Evolutionary conservation across 2,797 vertebrate species (phyloP), one percentile per base, ranked within the genome.

Genomic region (Avahi laniger): DNA sequence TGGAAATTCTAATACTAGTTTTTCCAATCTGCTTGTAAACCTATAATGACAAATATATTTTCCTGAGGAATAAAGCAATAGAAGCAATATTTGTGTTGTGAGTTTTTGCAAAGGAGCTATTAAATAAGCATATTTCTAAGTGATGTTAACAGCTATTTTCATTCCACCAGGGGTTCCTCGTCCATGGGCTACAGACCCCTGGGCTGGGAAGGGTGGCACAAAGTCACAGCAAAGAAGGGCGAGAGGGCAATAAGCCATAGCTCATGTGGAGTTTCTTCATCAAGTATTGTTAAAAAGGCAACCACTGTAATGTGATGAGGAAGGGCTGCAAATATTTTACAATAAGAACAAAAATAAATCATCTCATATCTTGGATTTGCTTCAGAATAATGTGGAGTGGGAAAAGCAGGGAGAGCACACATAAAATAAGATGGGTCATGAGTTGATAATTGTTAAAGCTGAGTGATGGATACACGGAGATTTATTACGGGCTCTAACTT

Each of bases 281-380:
- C 11, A 1, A 43, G 2, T 43, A 2, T 93, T 81, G 72, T 92
- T 88, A 41, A 91, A 89, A 95, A 82, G 57, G 17, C 35, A 89
- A 22, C 46, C 15, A 24, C 24, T 26, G 1, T 38, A 65, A 54
- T 65, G 5, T 78, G 13, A 79, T 20, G 28, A 4, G 38, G 85
- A 82, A 18, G 35, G 14, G 10, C 33, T 22, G 43, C 54, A 69
- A 80, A 38, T 61, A 46, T 78, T 69, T 87, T 61, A 52, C 43
- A 65, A 38, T 41, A 80, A 92, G 83, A 89, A 50, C 22, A 46
- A 43, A 96, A 95, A 41, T 38, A 87, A 84, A 80, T 91, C 13
- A 50, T 72, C 10, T 54, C 0, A 1, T 85, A 57, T 72, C 48
- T 87, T 94, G 52, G 9, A 67, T 93, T 82, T 89, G 70, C 38